Percentiles rank a stretch among this genome's conserved stretches.
Conservation (phyloP, 2,113 vertebrate species). For the Glareola pratincola region DNA sequence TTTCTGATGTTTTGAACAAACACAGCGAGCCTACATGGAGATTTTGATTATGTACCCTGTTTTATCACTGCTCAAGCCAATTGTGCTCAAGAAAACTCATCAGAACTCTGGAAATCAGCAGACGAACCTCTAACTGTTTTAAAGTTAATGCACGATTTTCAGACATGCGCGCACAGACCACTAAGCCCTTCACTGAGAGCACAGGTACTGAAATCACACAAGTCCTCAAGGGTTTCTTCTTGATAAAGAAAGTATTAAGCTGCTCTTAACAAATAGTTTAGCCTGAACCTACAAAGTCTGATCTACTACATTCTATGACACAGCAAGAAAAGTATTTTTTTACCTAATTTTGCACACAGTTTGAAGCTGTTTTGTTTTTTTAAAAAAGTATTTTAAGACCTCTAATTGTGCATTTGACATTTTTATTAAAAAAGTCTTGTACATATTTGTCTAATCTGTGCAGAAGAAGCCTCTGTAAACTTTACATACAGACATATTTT, state of each 20-base stretch:
- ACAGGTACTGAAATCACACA: neutral
- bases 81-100: conserved; percentile 31
- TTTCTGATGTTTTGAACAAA: conserved; percentile 72
- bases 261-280: neutral
- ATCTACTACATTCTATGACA: neutral
- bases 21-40: conserved; percentile 60
- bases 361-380: neutral
- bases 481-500: neutral
- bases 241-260: neutral
- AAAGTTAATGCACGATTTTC: neutral
- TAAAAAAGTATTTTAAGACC: neutral
- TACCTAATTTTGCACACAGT: conserved; percentile 1
- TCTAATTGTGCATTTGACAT: neutral
- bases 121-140: conserved; percentile 53
- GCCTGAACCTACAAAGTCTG: neutral
- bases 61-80: conserved; percentile 54
- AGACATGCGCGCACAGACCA: neutral
- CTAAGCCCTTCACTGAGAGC: neutral
- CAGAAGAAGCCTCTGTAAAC: neutral
- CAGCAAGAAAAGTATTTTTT: neutral
- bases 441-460: neutral
- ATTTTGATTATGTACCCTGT: conserved; percentile 57
- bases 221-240: neutral
- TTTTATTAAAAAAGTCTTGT: conserved; percentile 20
- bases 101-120: conserved; percentile 49